Evolutionary conservation across 2,797 vertebrate species (phyloP), one percentile per base, ranked within the genome.

Genomic region (Bradypodion ventrale): DNA sequence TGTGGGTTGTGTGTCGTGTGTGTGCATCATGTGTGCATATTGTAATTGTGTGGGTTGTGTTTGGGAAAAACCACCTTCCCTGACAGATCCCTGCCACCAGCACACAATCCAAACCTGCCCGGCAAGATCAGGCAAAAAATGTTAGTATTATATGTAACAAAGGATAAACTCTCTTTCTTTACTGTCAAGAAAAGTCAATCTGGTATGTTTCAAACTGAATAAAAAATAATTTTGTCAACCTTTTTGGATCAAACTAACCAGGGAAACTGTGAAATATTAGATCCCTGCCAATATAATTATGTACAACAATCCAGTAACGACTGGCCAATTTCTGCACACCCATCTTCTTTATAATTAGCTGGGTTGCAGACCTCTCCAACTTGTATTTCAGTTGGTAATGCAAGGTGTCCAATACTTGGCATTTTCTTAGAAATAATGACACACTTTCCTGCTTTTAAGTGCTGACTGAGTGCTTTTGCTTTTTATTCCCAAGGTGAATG

Each of bases 401-500:
- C 94, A 93, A 95, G 93, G 93, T 92, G 78, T 83, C 89, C 80
- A 2, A 62, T 88, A 93, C 94, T 87, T 93, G 95, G 93, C 89
- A 89, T 93, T 96, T 95, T 94, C 94, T 94, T 93, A 94, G 90
- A 92, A 95, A 94, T 95, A 95, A 96, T 95, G 95, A 94, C 93
- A 96, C 93, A 94, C 94, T 96, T 95, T 95, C 92, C 91, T 93
- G 94, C 92, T 91, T 95, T 91, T 94, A 96, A 95, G 91, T 96
- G 96, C 95, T 97, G 96, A 96, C 94, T 91, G 93, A 96, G 91
- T 94, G 93, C 89, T 94, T 95, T 93, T 94, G 89, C 91, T 94
- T 95, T 94, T 87, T 88, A 92, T 95, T 94, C 93, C 94, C 95
- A 97, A 96, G 96, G 96, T 96, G 95, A 96, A 92, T 94, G 89